A percentile compares a stretch with the other conserved stretches of the same genome.
Conservation (phyloP, 92 coral and sea anemone genomes). For the Actinostola sp. region DNA sequence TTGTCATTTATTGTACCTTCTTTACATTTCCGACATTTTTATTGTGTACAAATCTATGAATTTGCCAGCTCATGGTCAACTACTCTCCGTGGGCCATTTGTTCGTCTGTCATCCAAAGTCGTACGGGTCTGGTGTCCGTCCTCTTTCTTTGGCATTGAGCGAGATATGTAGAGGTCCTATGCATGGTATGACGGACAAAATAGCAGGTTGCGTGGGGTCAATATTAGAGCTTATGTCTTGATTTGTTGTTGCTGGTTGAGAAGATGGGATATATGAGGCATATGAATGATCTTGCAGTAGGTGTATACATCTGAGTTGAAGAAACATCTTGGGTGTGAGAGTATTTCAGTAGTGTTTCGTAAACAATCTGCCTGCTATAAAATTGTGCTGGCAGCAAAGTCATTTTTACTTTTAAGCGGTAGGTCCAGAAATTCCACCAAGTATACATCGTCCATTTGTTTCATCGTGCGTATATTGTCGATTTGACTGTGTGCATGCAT, state of each 20-base stretch:
- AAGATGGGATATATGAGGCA: no score
- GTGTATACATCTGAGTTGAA: no score
- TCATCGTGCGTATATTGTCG: slow-evolving; percentile 4
- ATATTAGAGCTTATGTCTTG: no score
- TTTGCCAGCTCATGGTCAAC: slow-evolving; percentile 17
- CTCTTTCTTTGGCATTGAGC: no score
- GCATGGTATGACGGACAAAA: no score
- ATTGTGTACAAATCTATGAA: slow-evolving; percentile 7
- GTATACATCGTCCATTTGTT: slow-evolving; percentile 15
- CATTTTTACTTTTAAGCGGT: slow-evolving; percentile 32
- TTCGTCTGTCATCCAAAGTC: slow-evolving; percentile 15
- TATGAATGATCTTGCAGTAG: no score
- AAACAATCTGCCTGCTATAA: slow-evolving; percentile 34
- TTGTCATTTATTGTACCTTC: no score
- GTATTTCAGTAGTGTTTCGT: slow-evolving; percentile 24
- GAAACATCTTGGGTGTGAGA: no score
- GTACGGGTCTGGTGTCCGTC: not conserved
- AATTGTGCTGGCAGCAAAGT: slow-evolving; percentile 57
- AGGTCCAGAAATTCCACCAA: slow-evolving; percentile 24
- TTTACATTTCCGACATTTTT: no score
- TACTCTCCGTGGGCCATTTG: slow-evolving; percentile 11
- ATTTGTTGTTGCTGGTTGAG: no score
- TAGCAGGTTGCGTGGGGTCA: no score
- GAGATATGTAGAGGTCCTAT: no score
- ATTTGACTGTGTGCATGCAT: slow-evolving; percentile 14